phyloP scores from a whole-genome alignment of 2,113 vertebrate species.

The Turnix velox region DNA sequence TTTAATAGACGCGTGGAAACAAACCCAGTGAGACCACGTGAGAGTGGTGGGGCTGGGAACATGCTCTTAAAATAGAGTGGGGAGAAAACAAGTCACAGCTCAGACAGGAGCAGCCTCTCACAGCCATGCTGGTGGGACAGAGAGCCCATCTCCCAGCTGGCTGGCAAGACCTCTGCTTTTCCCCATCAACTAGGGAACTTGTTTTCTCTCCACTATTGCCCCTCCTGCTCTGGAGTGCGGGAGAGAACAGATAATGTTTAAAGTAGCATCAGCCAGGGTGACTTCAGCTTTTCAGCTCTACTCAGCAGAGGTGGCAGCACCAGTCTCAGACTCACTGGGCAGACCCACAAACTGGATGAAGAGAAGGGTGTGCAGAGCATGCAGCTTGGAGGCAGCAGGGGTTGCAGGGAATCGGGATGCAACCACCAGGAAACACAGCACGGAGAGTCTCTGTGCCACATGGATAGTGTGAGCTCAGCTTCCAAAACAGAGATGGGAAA shows the following conservation, averaged over 20 bases:
- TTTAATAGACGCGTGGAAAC: conserved; percentile 74
- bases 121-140: rapidly evolving
- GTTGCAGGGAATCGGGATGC: not conserved
- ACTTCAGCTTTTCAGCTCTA: not conserved
- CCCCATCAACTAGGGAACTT: rapidly evolving
- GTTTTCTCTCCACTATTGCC: not conserved
- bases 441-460: rapidly evolving
- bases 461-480: rapidly evolving
- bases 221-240: not conserved
- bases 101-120: not conserved
- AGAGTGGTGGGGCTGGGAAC: conserved; percentile 1
- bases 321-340: rapidly evolving
- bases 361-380: not conserved
- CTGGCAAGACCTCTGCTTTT: too few species aligned
- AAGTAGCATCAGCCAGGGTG: not conserved
- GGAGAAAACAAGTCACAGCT: not conserved
- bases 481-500: not conserved
- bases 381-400: rapidly evolving
- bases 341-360: rapidly evolving
- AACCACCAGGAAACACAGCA: rapidly evolving
- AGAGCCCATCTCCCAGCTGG: rapidly evolving
- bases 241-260: not conserved
- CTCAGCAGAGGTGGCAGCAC: not conserved
- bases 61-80: conserved; percentile 59
- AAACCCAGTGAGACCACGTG: conserved; percentile 46